Percentiles rank a stretch among this genome's conserved stretches.
Evolutionary conservation across 2,113 vertebrate genomes (phyloP).

Genomic region (Cheirogaleus medius): DNA sequence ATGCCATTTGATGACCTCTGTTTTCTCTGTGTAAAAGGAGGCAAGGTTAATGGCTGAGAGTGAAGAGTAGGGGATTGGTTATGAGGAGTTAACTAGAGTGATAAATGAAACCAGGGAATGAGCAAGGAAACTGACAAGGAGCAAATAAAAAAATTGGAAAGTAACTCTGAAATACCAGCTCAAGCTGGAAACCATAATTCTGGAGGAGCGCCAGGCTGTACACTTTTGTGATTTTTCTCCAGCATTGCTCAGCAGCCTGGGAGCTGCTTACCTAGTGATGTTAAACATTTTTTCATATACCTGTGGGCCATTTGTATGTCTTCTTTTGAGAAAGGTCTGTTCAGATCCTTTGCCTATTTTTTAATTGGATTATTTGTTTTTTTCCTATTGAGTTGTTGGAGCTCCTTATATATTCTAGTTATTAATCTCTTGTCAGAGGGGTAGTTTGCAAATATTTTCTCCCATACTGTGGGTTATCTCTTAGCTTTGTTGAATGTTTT

Average conservation of each 20-base stretch:
- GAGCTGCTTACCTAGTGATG: background rate
- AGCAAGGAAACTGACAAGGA: background rate
- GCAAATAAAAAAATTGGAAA: constrained; percentile 13
- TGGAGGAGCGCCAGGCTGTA: background rate
- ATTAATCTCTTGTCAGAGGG: too few species aligned
- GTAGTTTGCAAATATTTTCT: too few species aligned
- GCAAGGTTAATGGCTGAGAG: background rate
- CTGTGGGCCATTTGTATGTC: too few species aligned
- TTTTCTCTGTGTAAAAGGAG: background rate
- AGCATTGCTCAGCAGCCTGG: background rate
- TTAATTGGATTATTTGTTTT: too few species aligned
- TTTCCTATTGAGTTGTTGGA: too few species aligned
- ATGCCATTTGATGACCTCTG: background rate
- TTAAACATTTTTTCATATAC: too few species aligned
- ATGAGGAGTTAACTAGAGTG: background rate
- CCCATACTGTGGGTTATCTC: too few species aligned
- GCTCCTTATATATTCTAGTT: too few species aligned
- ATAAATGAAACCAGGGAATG: background rate
- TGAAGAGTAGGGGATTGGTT: background rate
- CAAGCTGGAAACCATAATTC: background rate
- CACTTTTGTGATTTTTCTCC: background rate
- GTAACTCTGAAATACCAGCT: constrained; percentile 18
- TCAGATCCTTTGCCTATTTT: too few species aligned
- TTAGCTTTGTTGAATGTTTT: too few species aligned
- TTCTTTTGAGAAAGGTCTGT: too few species aligned